Conservation (phyloP, 2,113 vertebrate genomes). For the Isichthys henryi region DNA sequence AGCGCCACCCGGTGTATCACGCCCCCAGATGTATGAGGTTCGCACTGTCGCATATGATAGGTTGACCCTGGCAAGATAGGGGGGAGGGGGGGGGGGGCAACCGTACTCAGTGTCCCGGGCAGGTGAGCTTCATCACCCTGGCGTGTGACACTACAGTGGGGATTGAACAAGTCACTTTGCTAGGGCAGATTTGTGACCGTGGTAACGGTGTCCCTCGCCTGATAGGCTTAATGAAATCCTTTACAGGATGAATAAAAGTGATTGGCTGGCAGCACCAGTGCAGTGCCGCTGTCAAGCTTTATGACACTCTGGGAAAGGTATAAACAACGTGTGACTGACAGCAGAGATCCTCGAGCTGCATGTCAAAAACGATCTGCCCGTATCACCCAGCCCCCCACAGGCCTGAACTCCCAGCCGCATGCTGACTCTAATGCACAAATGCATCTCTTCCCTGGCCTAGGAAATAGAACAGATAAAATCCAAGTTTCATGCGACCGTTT, state of each 20-base stretch:
- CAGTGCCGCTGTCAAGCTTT: background rate
- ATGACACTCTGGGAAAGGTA: background rate
- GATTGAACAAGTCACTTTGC: background rate
- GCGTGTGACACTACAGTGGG: background rate
- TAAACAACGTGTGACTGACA: constrained; percentile 4
- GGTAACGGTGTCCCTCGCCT: background rate
- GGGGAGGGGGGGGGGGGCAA: background rate
- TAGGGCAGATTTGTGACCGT: background rate
- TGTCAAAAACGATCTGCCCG: background rate
- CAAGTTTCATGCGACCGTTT: background rate
- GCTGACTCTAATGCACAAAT: background rate
- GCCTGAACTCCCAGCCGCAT: background rate
- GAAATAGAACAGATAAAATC: background rate
- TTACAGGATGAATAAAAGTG: background rate
- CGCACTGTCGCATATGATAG: background rate
- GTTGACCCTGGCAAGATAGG: background rate
- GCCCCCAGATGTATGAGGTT: background rate
- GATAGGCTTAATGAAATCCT: background rate
- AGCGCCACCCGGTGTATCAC: background rate
- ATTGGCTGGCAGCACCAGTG: background rate
- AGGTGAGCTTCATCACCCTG: background rate
- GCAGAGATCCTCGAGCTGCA: background rate
- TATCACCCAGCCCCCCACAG: background rate
- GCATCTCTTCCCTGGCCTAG: background rate
- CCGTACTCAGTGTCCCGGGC: background rate